A percentile compares a stretch with the other conserved stretches of the same genome.
Conservation (phyloP, 2,797 vertebrate genomes). For the Eulemur coronatus region DNA sequence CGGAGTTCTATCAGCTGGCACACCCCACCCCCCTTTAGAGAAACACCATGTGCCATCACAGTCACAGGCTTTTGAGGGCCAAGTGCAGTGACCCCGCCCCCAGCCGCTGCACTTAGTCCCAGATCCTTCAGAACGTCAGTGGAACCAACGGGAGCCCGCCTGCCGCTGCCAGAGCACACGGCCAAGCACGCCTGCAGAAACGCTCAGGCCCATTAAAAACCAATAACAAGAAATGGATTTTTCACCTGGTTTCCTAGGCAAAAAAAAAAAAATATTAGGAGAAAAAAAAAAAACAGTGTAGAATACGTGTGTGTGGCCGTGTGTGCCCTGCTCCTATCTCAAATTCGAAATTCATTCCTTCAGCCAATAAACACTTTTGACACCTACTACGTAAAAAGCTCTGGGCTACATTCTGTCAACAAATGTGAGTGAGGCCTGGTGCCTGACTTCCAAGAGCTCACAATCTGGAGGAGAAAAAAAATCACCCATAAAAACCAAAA, state of each 20-base stretch:
- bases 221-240: slow-evolving; percentile 43
- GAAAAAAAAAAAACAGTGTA: background rate
- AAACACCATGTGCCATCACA: background rate
- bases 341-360: background rate
- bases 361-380: background rate
- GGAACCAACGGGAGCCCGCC: background rate
- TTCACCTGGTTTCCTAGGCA: slow-evolving; percentile 46
- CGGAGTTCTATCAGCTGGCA: background rate
- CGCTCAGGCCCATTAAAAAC: background rate
- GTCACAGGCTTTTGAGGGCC: background rate
- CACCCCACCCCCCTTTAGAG: background rate
- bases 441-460: background rate
- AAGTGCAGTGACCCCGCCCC: background rate
- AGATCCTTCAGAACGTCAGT: background rate
- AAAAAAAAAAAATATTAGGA: background rate
- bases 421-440: background rate
- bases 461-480: background rate
- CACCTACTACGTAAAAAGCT: background rate
- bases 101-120: accelerated
- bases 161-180: background rate
- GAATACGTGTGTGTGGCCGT: accelerated
- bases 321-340: background rate
- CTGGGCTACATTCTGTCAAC: background rate
- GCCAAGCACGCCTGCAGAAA: slow-evolving; percentile 7
- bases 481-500: slow-evolving; percentile 3